These are phyloP conservation scores for Phalacrocorax brasilianus DNA, from an alignment of 2,113 vertebrate genomes.

Conservation along the genomic window DNA sequence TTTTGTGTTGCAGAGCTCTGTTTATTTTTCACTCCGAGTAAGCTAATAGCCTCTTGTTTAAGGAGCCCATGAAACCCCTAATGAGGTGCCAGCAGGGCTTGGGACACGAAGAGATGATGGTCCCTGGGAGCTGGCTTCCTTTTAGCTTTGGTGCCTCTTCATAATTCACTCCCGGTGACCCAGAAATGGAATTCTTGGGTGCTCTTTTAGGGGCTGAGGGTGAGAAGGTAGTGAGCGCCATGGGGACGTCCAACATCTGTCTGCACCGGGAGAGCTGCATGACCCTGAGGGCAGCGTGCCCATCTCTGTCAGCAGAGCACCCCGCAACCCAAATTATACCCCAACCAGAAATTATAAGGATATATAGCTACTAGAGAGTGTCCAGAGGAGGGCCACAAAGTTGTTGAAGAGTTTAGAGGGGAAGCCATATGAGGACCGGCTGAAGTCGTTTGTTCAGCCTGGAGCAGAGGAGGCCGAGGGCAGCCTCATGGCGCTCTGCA, in stretches of 20 bases:
- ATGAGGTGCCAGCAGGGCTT: no score
- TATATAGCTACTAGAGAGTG: no score
- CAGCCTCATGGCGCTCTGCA: no score
- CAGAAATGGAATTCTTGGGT: accelerated
- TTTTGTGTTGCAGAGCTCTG: no score
- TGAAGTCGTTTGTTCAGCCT: no score
- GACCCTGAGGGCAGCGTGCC: not conserved
- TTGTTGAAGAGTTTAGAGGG: no score
- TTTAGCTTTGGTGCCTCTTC: accelerated
- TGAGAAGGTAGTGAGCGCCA: not conserved
- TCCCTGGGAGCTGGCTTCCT: not conserved
- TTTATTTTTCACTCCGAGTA: not conserved
- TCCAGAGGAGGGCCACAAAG: no score
- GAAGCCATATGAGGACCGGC: no score
- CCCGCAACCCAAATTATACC: not conserved
- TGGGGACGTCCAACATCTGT: accelerated
- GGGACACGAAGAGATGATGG: not conserved
- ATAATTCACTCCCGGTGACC: accelerated
- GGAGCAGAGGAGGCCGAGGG: no score
- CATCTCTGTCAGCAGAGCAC: accelerated
- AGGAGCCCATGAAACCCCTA: not conserved
- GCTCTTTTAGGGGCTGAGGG: not conserved
- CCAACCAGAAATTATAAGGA: no score
- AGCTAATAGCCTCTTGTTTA: not conserved
- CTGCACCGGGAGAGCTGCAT: not conserved